phyloP scores from a whole-genome alignment of 1,140 invertebrate species.

The Anoplolepis gracilipes region DNA sequence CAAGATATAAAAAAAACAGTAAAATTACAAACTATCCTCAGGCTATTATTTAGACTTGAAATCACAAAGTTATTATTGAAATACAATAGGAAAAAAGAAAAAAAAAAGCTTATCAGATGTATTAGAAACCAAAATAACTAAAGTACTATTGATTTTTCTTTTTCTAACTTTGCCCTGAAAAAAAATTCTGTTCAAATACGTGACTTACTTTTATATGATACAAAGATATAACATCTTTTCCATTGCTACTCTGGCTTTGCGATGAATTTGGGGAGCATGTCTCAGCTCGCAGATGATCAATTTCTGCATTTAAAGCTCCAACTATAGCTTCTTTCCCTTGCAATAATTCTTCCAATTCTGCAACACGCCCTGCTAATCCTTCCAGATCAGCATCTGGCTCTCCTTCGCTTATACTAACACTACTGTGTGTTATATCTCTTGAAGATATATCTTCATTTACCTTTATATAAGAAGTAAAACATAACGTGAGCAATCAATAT shows the following conservation, averaged over 20 bases:
- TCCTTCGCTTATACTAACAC: constrained; percentile 83
- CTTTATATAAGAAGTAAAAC: constrained; percentile 54
- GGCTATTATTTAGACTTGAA: not conserved
- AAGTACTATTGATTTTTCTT: not conserved
- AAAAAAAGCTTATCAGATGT: not conserved
- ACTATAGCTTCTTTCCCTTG: constrained; percentile 82
- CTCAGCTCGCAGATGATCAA: constrained; percentile 81
- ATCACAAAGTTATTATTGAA: not conserved
- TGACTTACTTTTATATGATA: constrained; percentile 81
- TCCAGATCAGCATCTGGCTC: constrained; percentile 84
- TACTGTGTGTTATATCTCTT: constrained; percentile 79
- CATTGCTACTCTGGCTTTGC: constrained; percentile 81
- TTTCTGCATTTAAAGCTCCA: constrained; percentile 81
- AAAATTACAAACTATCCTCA: not conserved
- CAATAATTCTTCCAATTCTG: constrained; percentile 80
- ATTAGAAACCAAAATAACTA: not conserved
- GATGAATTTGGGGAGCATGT: constrained; percentile 82
- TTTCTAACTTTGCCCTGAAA: constrained; percentile 1
- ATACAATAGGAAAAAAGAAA: not conserved
- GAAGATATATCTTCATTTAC: constrained; percentile 76
- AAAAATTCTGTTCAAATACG: not conserved
- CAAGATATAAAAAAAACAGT: not conserved
- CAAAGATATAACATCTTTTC: constrained; percentile 77
- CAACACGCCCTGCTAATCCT: constrained; percentile 81
- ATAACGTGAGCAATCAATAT: not conserved